phyloP scores from a whole-genome alignment of 2,888 invertebrate genomes.

The Osmoderma eremita region DNA sequence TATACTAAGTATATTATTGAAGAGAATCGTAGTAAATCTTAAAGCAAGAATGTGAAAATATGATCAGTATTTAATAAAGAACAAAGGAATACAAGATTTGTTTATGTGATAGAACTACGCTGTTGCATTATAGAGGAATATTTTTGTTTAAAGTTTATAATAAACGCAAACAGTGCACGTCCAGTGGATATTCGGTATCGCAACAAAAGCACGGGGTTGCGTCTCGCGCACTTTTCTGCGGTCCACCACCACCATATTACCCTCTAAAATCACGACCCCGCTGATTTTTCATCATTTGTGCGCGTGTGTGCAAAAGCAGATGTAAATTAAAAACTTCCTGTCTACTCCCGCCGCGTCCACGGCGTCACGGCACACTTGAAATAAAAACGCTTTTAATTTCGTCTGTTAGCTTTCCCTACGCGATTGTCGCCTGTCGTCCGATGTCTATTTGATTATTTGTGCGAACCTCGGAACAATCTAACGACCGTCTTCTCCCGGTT shows the following conservation, averaged over 20 bases:
- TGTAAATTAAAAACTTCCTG: conserved; percentile 43
- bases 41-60: no score
- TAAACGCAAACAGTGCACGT: conserved; percentile 2
- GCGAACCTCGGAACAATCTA: conserved; percentile 6
- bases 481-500: background rate
- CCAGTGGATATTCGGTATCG: conserved; percentile 14
- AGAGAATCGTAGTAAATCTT: no score
- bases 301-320: conserved; percentile 43
- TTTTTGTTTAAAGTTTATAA: background rate
- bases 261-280: conserved; percentile 55
- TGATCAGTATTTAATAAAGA: no score
- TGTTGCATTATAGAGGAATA: no score
- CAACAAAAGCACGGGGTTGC: conserved; percentile 47
- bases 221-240: conserved; percentile 63
- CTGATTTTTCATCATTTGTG: conserved; percentile 62
- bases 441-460: conserved; percentile 32
- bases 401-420: conserved; percentile 31
- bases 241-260: conserved; percentile 58
- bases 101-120: no score
- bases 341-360: conserved; percentile 34
- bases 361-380: conserved; percentile 36
- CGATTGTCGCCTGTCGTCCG: conserved; percentile 37
- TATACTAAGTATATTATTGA: no score
- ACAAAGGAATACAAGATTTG: no score
- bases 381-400: conserved; percentile 41